Evolutionary conservation across 2,113 vertebrate species (phyloP), one percentile per base, ranked within the genome.

Genomic region (Smithornis capensis): DNA sequence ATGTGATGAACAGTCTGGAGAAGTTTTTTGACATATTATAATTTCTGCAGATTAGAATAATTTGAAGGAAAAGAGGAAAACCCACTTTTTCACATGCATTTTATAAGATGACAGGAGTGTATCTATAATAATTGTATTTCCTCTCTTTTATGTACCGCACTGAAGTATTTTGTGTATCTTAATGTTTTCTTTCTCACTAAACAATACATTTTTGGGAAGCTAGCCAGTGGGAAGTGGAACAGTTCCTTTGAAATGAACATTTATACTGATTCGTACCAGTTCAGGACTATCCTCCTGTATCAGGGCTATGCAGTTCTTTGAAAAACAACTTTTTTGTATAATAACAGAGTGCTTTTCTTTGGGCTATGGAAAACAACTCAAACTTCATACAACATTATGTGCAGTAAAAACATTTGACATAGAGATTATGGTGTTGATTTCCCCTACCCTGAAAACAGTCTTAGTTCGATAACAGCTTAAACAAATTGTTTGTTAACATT

Each of bases 401-500:
- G 93, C 50, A 49, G 55, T 50, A 73, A 88, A 95, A 83, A 74
- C 83, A 63, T 75, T 80, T 96, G 92, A 75, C 76, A 80, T 37
- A 59, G 40, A 49, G 73, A 68, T 8, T 7, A 64, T 15, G 15
- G 19, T 94, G 87, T 37, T 94, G 79, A 84, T 90, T 90, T 93
- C 19, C 62, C 37, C 44, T 70, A 64, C 38, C 27, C 71, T 7
- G 56, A 92, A 92, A 86, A 15, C 33, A 90, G 35, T 8, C 35
- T 87, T 62, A 79, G 45, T 89, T 81, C 47, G 77, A 0, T 56
- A 89, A 74, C 35, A 90, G 68, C 52, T 93, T 90, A 91, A 94
- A 95, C 88, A 94, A 97, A 97, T 96, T 87, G 82, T 93, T 95
- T 96, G 95, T 96, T 98, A 97, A 97, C 94, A 82, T 97, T 96